A percentile compares a stretch with the other conserved stretches of the same genome.
phyloP scores from a whole-genome alignment of 2,888 invertebrate genomes.

The Chymomyza fuscimana region DNA sequence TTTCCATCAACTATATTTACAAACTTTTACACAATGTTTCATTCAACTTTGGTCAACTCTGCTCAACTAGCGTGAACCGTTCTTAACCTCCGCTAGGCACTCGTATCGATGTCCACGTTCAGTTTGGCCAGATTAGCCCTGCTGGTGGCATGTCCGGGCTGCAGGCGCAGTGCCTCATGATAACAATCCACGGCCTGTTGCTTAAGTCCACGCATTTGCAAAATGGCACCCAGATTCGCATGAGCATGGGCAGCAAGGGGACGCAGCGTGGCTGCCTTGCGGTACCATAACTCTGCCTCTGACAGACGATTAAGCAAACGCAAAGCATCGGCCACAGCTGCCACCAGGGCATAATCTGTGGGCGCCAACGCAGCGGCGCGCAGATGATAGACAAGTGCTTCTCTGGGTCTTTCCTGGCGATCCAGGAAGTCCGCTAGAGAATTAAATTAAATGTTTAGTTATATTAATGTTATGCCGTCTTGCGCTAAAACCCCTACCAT shows the following conservation, averaged over 20 bases:
- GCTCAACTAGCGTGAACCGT: neutral
- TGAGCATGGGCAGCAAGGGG: constrained; percentile 91
- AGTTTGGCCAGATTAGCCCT: constrained; percentile 91
- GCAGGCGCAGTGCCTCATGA: constrained; percentile 88
- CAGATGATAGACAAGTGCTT: constrained; percentile 89
- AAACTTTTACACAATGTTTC: neutral
- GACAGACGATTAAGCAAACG: constrained; percentile 88
- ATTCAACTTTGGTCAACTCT: neutral
- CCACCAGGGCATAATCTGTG: constrained; percentile 89
- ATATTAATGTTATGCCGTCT: neutral
- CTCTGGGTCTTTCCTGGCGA: constrained; percentile 87
- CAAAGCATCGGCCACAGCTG: constrained; percentile 92
- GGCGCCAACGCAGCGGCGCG: constrained; percentile 88
- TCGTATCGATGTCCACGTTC: constrained; percentile 47
- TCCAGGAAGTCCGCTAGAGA: constrained; percentile 90
- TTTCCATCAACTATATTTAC: neutral
- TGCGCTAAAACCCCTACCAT: constrained; percentile 83
- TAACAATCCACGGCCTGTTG: constrained; percentile 91
- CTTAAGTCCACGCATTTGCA: constrained; percentile 94
- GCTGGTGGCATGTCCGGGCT: constrained; percentile 93
- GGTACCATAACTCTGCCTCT: constrained; percentile 92
- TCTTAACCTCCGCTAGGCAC: neutral
- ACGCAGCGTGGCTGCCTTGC: constrained; percentile 81
- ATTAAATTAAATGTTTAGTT: neutral
- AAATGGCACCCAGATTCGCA: constrained; percentile 95